Evolutionary conservation across 37 sponge, comb jelly and placozoan genomes (phyloP), one percentile per base, ranked within the genome.

Genomic region (Mnemiopsis leidyi): DNA sequence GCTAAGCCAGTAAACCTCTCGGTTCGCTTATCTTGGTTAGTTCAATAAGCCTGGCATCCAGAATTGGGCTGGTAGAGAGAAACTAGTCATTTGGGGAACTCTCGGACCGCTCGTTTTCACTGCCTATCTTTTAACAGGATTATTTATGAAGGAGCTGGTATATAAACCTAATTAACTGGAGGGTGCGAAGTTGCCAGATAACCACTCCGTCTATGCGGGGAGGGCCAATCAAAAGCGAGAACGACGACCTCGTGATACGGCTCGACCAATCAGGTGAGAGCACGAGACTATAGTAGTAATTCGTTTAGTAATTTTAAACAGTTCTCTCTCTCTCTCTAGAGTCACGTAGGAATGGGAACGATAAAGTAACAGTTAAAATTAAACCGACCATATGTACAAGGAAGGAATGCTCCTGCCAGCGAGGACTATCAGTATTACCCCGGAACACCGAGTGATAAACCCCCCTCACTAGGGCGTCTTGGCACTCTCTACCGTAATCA

Each of bases 261-360:
- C 32, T 7, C 20, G 32, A 77, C 79, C 79, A 77, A 77, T 34
- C 79, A 77, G 32, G 0, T 1, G 18, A 2, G 18, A 77, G 9
- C 79, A 77, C 79, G 32, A 5, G 79, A 77, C 79, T 77, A 77
- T 77, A 77, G 61, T 77, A 77, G 79, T 77, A 77, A 77, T 77
- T 77, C 79, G 79, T 77, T 77, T 77, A 77, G 79, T 77, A 77
- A 77, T 77, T 77, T 77, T 77, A 77, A 77, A 77, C 79, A 77
- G 5, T 48, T 48, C 61, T 48, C 61, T 48, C 79, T 34, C 79
- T 77, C 32, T 77, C 18, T 77, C 18, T 77, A 69, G 28, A 28
- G 28, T 69, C 73, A 21, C 73, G 29, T 16, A 69, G 79, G 32
- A 36, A 34, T 26, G 79, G 79, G 36, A 32, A 32, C 20, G 32